Evolutionary conservation across 2,113 vertebrate genomes (phyloP), one percentile per base, ranked within the genome.

Genomic region (Phylloscopus whistleri): DNA sequence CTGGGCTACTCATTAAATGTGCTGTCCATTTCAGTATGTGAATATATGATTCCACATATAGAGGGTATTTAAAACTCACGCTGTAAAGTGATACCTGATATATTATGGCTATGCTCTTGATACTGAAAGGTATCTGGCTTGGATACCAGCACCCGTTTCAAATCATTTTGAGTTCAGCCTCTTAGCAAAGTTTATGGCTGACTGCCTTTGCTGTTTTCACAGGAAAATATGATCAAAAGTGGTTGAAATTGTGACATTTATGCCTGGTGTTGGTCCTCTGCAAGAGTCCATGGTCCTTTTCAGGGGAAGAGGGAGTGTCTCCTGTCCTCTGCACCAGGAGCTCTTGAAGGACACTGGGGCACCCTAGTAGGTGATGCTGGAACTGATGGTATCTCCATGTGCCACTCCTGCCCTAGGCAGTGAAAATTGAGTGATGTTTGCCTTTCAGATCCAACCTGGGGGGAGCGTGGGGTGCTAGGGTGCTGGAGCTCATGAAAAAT

Each of bases 51-150:
- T 95, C 59, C 86, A 66, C 80, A 37, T 66, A 31, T 30, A 87
- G 76, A 91, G 74, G 3, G 0, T 62, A 85, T 39, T 93, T 91
- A 68, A 93, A 90, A 69, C 30, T 89, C 75, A 46, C 4, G 1
- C 87, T 0, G 0, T 77, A 80, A 95, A 74, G 70, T 80, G 92
- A 80, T 94, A 91, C 68, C 59, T 88, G 85, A 83, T 90, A 62
- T 70, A 69, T 94, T 87, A 76, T 86, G 91, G 43, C 82, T 86
- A 1, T 62, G 48, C 33, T 95, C 35, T 87, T 51, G 63, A 83
- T 95, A 94, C 21, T 88, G 85, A 90, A 82, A 88, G 60, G 53
- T 72, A 72, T 87, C 91, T 95, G 93, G 62, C 89, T 74, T 73
- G 59, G 35, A 39, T 74, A 91, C 41, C 48, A 77, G 46, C 67